phyloP scores from a whole-genome alignment of 2,113 vertebrate genomes.

The Forbesichthys papilliferus region DNA sequence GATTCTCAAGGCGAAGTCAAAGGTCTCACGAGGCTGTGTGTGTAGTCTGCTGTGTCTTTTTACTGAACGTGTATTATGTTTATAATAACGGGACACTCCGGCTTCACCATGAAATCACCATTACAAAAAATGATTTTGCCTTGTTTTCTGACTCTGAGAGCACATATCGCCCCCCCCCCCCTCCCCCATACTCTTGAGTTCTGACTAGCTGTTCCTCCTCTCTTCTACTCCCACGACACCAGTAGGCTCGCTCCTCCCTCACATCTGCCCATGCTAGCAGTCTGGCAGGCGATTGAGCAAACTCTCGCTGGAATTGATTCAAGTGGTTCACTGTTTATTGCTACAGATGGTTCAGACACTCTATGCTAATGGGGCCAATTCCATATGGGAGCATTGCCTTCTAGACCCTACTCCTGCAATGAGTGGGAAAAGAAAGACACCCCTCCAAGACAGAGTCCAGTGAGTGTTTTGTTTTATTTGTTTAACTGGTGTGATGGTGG shows the following conservation, averaged over 20 bases:
- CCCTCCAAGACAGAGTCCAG: constrained; percentile 97
- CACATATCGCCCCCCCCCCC: no score
- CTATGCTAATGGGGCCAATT: constrained; percentile 95
- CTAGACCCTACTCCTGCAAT: constrained; percentile 93
- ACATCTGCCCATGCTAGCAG: neutral
- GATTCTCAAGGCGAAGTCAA: no score
- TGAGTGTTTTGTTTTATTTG: constrained; percentile 74
- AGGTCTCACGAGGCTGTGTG: no score
- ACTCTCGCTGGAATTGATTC: neutral
- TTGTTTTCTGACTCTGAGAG: no score
- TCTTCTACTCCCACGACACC: neutral
- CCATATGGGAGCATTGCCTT: constrained; percentile 97
- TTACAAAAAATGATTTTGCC: neutral
- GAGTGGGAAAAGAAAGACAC: constrained; percentile 94
- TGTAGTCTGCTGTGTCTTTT: no score
- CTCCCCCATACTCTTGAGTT: neutral
- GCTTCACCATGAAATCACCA: neutral
- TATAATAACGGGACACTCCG: no score
- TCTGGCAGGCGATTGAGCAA: no score
- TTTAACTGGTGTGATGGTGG: neutral
- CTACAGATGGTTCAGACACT: constrained; percentile 95
- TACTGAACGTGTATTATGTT: no score
- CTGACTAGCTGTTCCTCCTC: neutral
- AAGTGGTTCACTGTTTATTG: constrained; percentile 12
- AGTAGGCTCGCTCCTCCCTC: no score